These are phyloP conservation scores for Tangara arthus DNA, from an alignment of 2,797 vertebrate species.

Conservation along the genomic window DNA sequence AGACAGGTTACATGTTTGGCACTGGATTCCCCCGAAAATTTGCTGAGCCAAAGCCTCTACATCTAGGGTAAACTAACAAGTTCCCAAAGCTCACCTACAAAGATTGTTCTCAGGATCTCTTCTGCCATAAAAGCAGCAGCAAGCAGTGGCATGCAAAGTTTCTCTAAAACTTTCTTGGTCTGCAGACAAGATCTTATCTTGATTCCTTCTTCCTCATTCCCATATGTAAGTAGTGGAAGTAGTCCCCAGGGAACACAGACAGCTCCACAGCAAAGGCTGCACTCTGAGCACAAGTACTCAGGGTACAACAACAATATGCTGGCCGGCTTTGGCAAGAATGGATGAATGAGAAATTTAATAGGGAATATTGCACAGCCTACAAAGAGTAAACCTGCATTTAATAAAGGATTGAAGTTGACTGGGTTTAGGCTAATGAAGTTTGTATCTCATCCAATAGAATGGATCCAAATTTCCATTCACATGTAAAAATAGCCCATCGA, in stretches of 20 bases:
- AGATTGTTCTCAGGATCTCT: neutral
- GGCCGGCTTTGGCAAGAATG: neutral
- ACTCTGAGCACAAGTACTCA: neutral
- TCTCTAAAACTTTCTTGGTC: neutral
- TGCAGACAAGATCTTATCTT: neutral
- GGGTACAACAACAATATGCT: neutral
- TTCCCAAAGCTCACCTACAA: neutral
- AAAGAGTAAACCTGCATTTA: neutral
- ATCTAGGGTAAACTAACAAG: neutral
- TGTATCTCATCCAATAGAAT: conserved; percentile 25
- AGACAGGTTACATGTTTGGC: neutral
- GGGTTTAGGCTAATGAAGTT: conserved; percentile 15
- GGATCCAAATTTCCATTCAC: conserved; percentile 64
- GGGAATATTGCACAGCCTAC: neutral
- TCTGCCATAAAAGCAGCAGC: neutral
- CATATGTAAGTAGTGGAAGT: neutral
- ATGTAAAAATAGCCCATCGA: conserved; percentile 72
- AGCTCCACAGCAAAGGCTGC: neutral
- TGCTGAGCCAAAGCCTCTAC: neutral
- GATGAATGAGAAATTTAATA: conserved; percentile 7
- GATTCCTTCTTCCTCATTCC: neutral
- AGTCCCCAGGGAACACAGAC: neutral
- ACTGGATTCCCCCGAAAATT: neutral
- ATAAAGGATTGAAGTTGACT: conserved; percentile 55
- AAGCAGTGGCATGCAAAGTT: neutral